Evolutionary conservation across 2,797 vertebrate genomes (phyloP), one percentile per base, ranked within the genome.

Genomic region (Delichon dasypus): DNA sequence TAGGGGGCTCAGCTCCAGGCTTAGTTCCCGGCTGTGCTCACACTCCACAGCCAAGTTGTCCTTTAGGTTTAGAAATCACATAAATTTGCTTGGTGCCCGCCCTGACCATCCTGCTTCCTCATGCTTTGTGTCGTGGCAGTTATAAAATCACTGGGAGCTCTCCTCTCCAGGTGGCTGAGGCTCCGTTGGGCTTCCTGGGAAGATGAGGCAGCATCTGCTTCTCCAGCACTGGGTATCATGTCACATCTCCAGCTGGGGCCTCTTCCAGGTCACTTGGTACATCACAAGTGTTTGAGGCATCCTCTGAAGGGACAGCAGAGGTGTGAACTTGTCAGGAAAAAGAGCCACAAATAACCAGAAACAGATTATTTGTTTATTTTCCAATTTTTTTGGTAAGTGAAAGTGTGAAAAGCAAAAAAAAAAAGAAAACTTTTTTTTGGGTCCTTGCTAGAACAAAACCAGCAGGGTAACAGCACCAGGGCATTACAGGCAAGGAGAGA

Each of bases 231-330:
- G 45, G 78, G n/a, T 57, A 62, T 80, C 53, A 10, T 68, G 93
- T 88, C 67, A 5, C 67, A 62, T 85, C 91, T 42, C 76, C 30
- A 47, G 72, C 81, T 65, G 80, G 71, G 85, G 90, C 79, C 13
- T 3, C 90, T 93, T 95, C 77, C 77, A 93, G 94, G 95, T 94
- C 93, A 76, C 68, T 84, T 84, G 85, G 83, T 88, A 51, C 77
- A 75, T 87, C 91, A 18, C 62, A 27, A 58, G 72, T 55, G 81
- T 85, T 95, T 94, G 91, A 73, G 83, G 93, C 72, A 19, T 80
- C 65, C 81, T 91, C 91, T 80, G 93, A 67, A 86, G 82, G 89
- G 93, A 86, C 66, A 76, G 15, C 80, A 96, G 84, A 96, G 79
- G 93, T 95, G 90, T 54, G 92, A 94, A 90, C 77, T 38, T 74